Conservation (phyloP, 2,888 invertebrate genomes). For the Linyphia triangularis region DNA sequence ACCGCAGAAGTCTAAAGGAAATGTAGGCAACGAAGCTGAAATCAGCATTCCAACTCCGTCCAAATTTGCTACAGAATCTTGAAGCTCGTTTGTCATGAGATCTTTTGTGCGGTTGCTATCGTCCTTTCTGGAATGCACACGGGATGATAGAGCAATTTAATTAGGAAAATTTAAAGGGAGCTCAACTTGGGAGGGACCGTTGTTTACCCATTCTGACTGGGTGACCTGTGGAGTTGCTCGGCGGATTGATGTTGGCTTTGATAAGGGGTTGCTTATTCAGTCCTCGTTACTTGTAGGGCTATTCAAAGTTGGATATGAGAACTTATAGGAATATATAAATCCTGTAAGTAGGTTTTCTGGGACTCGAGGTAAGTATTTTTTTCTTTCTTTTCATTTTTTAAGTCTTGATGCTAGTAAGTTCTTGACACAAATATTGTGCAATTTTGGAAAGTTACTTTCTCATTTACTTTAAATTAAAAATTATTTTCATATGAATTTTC, state of each 20-base stretch:
- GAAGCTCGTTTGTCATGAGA: constrained; percentile 47
- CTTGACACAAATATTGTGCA: too few relatives aligned
- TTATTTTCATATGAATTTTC: too few relatives aligned
- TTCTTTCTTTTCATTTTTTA: too few relatives aligned
- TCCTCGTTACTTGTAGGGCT: not conserved
- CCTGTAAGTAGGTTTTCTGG: too few relatives aligned
- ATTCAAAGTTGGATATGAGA: too few relatives aligned
- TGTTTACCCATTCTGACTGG: not conserved
- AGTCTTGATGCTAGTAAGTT: too few relatives aligned
- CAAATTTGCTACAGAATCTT: constrained; percentile 36
- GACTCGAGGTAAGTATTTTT: too few relatives aligned
- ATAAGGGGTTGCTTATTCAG: not conserved
- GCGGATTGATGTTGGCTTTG: not conserved
- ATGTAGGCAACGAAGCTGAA: not conserved
- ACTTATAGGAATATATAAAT: too few relatives aligned
- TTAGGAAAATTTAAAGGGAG: constrained; percentile 44
- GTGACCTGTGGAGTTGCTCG: constrained; percentile 13
- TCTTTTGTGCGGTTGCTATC: constrained; percentile 39
- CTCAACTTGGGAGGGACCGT: not conserved
- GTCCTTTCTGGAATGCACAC: constrained; percentile 27
- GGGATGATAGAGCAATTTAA: constrained; percentile 20
- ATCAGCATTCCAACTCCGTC: constrained; percentile 34
- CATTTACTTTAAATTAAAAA: too few relatives aligned
- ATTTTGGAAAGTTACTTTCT: too few relatives aligned
- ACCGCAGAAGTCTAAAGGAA: constrained; percentile 18